Percentiles rank a stretch among this genome's conserved stretches.
phyloP scores from a whole-genome alignment of 1,140 invertebrate genomes.

The Augochlora pura region DNA sequence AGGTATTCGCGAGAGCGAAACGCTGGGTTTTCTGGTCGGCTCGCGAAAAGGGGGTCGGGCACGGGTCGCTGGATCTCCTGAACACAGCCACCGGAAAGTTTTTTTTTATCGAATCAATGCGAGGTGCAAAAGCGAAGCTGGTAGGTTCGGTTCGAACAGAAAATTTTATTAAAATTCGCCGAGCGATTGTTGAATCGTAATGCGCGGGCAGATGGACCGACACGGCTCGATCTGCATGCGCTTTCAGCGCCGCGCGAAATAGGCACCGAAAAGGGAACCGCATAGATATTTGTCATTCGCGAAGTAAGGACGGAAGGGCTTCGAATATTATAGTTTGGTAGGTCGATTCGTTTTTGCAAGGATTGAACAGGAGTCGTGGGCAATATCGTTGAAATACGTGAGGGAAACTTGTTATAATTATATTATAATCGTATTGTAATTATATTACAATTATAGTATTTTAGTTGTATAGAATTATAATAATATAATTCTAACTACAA shows the following conservation, averaged over 20 bases:
- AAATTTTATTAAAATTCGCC: slow-evolving; percentile 36
- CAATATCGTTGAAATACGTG: too few relatives aligned
- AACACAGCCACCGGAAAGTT: slow-evolving; percentile 1
- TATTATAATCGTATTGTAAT: too few relatives aligned
- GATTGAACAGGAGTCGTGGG: too few relatives aligned
- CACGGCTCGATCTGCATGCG: slow-evolving; percentile 27
- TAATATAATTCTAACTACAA: too few relatives aligned
- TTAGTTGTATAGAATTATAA: too few relatives aligned
- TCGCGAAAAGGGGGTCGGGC: neutral
- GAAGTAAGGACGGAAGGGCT: too few relatives aligned
- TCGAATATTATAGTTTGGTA: too few relatives aligned
- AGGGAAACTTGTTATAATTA: too few relatives aligned
- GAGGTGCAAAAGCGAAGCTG: slow-evolving; percentile 1
- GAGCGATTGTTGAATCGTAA: slow-evolving; percentile 33
- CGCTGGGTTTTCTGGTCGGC: neutral
- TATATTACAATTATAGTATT: too few relatives aligned
- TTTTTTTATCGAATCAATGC: slow-evolving; percentile 19
- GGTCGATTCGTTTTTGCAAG: too few relatives aligned
- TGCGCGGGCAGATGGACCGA: slow-evolving; percentile 31
- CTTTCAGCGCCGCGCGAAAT: neutral
- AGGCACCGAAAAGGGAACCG: too few relatives aligned
- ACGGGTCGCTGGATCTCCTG: neutral
- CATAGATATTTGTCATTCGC: too few relatives aligned
- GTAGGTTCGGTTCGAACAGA: slow-evolving; percentile 3
- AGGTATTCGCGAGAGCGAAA: neutral